phyloP scores from a whole-genome alignment of 2,888 invertebrate genomes.

The Drosophila macrospina region DNA sequence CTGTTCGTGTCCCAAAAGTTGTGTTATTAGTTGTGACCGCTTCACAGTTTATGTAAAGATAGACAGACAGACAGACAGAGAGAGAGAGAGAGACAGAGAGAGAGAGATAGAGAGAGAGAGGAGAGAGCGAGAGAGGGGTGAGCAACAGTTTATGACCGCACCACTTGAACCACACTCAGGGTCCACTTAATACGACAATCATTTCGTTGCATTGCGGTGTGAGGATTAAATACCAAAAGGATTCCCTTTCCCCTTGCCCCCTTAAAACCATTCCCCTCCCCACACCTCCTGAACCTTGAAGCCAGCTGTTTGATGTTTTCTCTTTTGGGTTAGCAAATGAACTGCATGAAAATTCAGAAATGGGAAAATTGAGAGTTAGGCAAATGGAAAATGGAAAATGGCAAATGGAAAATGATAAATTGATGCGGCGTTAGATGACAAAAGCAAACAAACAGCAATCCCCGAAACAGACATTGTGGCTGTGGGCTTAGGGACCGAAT shows the following conservation, averaged over 20 bases:
- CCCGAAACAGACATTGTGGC: conserved; percentile 1
- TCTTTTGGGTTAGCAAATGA: not conserved
- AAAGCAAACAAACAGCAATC: conserved; percentile 10
- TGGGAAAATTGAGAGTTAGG: conserved; percentile 7
- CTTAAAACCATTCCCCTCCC: no score
- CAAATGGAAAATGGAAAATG: conserved; percentile 12
- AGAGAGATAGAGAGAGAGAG: not conserved
- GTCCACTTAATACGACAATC: conserved; percentile 34
- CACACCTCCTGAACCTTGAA: no score
- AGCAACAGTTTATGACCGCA: conserved; percentile 38
- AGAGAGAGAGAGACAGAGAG: not conserved
- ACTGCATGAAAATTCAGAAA: conserved; percentile 5
- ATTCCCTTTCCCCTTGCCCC: not conserved
- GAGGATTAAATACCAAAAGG: conserved; percentile 15
- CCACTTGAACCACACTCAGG: conserved; percentile 6
- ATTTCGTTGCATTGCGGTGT: conserved; percentile 22
- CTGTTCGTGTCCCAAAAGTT: conserved; percentile 42
- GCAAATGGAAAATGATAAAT: conserved; percentile 7
- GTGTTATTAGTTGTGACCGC: conserved; percentile 65
- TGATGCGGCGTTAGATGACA: conserved; percentile 1
- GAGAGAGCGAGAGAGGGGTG: not conserved
- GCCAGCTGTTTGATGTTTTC: conserved; percentile 39
- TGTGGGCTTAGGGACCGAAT: conserved; percentile 6
- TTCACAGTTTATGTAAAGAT: conserved; percentile 52
- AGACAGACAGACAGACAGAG: not conserved